A percentile compares a stretch with the other conserved stretches of the same genome.
Evolutionary conservation across 2,888 invertebrate genomes (phyloP).

Genomic region (Apamea epomidion): DNA sequence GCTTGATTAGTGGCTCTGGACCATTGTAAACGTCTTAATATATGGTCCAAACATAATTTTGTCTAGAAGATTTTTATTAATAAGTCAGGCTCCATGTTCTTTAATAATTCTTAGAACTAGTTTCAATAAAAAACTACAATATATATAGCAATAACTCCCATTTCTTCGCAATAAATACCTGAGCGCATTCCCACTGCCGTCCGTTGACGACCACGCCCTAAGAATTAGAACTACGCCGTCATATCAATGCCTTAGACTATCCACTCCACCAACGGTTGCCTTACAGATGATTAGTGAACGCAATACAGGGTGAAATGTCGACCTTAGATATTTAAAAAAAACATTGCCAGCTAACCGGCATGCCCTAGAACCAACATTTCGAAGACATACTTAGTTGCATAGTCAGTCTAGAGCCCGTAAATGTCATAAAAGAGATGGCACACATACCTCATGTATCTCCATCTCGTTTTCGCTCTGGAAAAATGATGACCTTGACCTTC

Average conservation of each 20-base stretch:
- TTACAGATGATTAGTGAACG: conserved; percentile 75
- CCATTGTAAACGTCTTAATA: not conserved
- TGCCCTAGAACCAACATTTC: not conserved
- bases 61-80: not conserved
- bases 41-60: not conserved
- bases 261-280: conserved; percentile 86
- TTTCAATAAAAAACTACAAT: not conserved
- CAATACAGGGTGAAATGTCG: conserved; percentile 51
- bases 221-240: conserved; percentile 73
- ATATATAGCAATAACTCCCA: not conserved
- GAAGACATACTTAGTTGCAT: not conserved
- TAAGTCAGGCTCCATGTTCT: not conserved
- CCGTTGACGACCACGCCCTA: conserved; percentile 63
- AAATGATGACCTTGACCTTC: not conserved
- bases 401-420: not conserved
- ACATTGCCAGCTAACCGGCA: not conserved
- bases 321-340: conserved; percentile 5
- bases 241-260: conserved; percentile 77
- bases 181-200: conserved; percentile 46
- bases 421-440: not conserved
- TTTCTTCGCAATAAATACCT: not conserved
- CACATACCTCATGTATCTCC: not conserved
- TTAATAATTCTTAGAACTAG: not conserved
- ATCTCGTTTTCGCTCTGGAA: not conserved
- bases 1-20: not conserved